Evolutionary conservation across 2,113 vertebrate genomes (phyloP).

Genomic region (Petromus typicus): DNA sequence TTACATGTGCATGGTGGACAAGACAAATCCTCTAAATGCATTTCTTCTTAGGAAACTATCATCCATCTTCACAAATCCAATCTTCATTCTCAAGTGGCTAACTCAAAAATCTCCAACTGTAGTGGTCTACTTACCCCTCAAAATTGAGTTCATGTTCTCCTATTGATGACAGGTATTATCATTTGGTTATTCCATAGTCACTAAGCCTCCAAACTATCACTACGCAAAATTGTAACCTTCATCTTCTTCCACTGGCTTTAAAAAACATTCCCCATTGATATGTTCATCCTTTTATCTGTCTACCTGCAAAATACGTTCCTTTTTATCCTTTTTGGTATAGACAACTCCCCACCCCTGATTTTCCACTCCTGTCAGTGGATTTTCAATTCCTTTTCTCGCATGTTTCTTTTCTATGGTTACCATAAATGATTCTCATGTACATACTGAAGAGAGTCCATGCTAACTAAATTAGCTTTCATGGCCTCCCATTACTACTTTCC

Average conservation of each 20-base stretch:
- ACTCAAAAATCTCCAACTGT: not conserved
- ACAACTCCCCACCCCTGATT: not conserved
- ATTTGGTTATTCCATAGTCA: not conserved
- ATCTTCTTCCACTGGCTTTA: not conserved
- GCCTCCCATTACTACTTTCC: not conserved
- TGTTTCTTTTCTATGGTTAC: not conserved
- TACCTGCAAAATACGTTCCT: not conserved
- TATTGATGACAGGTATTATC: not conserved
- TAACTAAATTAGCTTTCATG: not conserved
- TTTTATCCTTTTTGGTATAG: not conserved
- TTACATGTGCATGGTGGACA: not conserved
- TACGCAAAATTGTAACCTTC: not conserved
- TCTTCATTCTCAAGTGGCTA: not conserved
- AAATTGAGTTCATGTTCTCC: not conserved
- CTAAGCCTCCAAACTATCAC: too few relatives aligned
- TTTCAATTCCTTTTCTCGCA: not conserved
- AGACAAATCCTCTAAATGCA: not conserved
- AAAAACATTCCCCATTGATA: not conserved
- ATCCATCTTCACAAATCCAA: not conserved
- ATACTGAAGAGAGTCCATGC: not conserved
- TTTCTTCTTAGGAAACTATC: not conserved
- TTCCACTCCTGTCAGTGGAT: not conserved
- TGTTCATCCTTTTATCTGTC: not conserved
- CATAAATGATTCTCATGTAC: not conserved
- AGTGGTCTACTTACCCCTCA: not conserved